Evolutionary conservation across 2,113 vertebrate species (phyloP).

Genomic region (Ondatra zibethicus): DNA sequence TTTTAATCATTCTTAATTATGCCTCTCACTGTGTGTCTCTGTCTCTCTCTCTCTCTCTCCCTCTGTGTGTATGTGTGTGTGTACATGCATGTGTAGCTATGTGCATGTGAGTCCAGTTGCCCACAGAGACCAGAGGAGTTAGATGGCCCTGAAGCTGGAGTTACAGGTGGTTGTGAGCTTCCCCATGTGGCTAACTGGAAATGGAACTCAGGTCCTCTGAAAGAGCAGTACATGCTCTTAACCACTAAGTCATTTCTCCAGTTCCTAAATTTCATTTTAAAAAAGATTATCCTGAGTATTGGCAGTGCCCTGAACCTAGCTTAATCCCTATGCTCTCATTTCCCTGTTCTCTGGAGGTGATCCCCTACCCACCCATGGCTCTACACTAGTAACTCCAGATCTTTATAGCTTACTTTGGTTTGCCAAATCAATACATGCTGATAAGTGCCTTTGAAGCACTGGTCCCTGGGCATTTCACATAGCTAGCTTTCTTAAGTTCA

Average conservation of each 20-base stretch:
- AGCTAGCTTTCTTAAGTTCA: background rate
- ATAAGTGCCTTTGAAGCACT: background rate
- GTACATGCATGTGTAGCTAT: background rate
- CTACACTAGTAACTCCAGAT: background rate
- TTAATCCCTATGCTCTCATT: background rate
- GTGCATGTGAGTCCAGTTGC: background rate
- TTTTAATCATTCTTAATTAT: background rate
- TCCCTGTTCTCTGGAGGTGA: background rate
- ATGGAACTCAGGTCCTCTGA: background rate
- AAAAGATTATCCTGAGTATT: background rate
- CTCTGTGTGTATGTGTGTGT: background rate
- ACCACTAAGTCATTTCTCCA: background rate
- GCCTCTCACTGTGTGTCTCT: background rate
- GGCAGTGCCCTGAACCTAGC: background rate
- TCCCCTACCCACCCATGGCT: background rate
- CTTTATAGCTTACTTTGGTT: background rate
- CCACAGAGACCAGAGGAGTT: background rate
- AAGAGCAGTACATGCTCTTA: background rate
- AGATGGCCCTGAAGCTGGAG: background rate
- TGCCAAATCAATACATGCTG: background rate
- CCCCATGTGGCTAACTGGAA: background rate
- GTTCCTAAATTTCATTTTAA: background rate
- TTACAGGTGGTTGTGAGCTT: background rate
- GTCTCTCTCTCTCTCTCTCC: too few relatives aligned
- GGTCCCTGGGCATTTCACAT: background rate